These are phyloP conservation scores for Chromoteleia sp. DNA, from an alignment of 2,888 invertebrate species.

Conservation along the genomic window DNA sequence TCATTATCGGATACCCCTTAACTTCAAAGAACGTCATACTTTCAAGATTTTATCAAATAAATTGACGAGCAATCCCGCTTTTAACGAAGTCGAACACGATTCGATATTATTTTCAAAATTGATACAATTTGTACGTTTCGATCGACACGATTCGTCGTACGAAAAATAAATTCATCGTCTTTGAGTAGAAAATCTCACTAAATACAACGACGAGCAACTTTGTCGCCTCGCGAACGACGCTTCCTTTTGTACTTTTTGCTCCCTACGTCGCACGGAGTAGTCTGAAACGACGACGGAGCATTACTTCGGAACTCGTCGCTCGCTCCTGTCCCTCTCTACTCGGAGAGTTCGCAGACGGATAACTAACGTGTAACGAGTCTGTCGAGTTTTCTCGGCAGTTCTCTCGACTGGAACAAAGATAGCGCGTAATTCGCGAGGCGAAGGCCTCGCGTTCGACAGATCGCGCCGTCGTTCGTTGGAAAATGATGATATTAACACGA, in stretches of 20 bases:
- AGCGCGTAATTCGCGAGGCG: conserved; percentile 52
- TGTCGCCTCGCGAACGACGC: conserved; percentile 27
- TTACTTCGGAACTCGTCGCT: conserved; percentile 41
- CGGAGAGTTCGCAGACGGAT: conserved; percentile 49
- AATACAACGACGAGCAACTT: not conserved
- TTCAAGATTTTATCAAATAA: not conserved
- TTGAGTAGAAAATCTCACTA: too few species aligned
- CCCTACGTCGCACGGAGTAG: conserved; percentile 23
- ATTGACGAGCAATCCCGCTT: not conserved
- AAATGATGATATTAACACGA: too few species aligned
- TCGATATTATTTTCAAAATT: not conserved
- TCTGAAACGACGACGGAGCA: conserved; percentile 6
- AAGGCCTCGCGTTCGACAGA: conserved; percentile 35
- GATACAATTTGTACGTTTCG: not conserved
- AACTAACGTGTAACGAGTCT: conserved; percentile 68
- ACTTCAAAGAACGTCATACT: conserved; percentile 11
- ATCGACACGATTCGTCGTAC: too few species aligned
- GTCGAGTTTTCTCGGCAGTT: conserved; percentile 53
- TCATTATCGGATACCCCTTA: conserved; percentile 39
- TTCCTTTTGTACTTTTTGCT: conserved; percentile 23
- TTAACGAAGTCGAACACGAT: not conserved
- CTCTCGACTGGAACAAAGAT: conserved; percentile 43
- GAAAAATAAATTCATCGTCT: too few species aligned
- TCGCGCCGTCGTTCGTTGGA: not conserved
- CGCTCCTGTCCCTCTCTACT: conserved; percentile 24